These are phyloP conservation scores for Nomada hirtipes DNA, from an alignment of 2,888 invertebrate species.

Conservation along the genomic window DNA sequence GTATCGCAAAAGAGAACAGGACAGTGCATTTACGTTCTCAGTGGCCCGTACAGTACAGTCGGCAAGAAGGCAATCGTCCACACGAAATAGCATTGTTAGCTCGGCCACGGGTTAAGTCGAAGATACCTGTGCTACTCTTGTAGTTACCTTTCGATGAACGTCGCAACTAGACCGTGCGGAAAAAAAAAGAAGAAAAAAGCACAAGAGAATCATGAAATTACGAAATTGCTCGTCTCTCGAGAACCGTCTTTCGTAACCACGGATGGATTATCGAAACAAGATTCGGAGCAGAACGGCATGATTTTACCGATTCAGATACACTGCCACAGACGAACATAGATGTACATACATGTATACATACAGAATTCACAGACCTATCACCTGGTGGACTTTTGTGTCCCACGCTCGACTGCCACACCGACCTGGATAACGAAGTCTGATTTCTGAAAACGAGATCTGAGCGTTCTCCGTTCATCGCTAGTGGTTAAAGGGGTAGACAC, in stretches of 20 bases:
- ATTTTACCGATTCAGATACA: slow-evolving; percentile 34
- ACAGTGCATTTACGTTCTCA: no score
- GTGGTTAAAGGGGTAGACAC: no score
- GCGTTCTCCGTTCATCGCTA: no score
- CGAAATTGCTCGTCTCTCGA: slow-evolving; percentile 43
- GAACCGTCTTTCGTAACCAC: slow-evolving; percentile 30
- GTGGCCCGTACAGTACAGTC: neutral
- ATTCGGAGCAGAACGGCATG: slow-evolving; percentile 73
- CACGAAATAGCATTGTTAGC: slow-evolving; percentile 59
- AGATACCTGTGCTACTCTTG: slow-evolving; percentile 64
- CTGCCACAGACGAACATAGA: no score
- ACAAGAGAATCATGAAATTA: slow-evolving; percentile 35
- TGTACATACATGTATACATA: no score
- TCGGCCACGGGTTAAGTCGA: slow-evolving; percentile 54
- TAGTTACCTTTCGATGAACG: slow-evolving; percentile 37
- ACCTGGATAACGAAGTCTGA: no score
- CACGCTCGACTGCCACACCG: no score
- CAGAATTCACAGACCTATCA: no score
- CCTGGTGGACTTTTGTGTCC: no score
- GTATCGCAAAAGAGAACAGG: no score
- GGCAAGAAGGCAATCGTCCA: slow-evolving; percentile 29
- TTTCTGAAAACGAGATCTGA: no score
- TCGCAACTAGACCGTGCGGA: slow-evolving; percentile 73
- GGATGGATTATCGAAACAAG: slow-evolving; percentile 24
- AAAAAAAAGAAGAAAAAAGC: slow-evolving; percentile 47